Percentiles rank a stretch among this genome's conserved stretches.
phyloP scores from a whole-genome alignment of 1,140 invertebrate genomes.

The Notospermus geniculatus region DNA sequence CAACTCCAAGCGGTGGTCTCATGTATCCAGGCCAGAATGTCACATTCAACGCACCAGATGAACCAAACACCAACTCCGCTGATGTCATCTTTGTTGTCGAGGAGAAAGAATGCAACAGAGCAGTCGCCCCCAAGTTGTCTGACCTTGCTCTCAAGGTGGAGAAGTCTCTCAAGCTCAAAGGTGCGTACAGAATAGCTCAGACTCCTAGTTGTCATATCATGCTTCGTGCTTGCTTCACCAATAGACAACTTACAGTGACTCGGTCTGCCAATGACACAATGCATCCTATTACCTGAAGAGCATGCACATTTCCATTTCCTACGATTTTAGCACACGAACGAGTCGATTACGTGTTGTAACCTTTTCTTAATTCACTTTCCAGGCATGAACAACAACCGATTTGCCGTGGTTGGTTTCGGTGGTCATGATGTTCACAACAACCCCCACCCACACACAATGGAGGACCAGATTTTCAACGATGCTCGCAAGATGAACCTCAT shows the following conservation, averaged over 20 bases:
- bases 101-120: slow-evolving; percentile 76
- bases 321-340: no score
- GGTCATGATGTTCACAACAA: slow-evolving; percentile 69
- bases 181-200: slow-evolving; percentile 26
- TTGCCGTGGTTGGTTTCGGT: slow-evolving; percentile 77
- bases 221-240: no score
- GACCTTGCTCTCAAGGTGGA: slow-evolving; percentile 48
- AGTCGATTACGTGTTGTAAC: no score
- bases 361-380: slow-evolving; percentile 18
- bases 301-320: no score
- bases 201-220: no score
- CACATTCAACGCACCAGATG: not conserved
- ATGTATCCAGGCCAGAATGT: not conserved
- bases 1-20: no score
- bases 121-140: slow-evolving; percentile 56
- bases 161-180: slow-evolving; percentile 41
- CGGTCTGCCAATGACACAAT: no score
- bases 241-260: no score
- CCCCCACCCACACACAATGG: slow-evolving; percentile 63
- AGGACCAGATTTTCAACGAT: slow-evolving; percentile 54
- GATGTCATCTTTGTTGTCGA: slow-evolving; percentile 88
- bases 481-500: slow-evolving; percentile 42
- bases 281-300: no score
- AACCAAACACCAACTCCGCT: slow-evolving; percentile 57
- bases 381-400: slow-evolving; percentile 61